Conservation (phyloP, 2,113 vertebrate genomes). For the Barbus barbus region DNA sequence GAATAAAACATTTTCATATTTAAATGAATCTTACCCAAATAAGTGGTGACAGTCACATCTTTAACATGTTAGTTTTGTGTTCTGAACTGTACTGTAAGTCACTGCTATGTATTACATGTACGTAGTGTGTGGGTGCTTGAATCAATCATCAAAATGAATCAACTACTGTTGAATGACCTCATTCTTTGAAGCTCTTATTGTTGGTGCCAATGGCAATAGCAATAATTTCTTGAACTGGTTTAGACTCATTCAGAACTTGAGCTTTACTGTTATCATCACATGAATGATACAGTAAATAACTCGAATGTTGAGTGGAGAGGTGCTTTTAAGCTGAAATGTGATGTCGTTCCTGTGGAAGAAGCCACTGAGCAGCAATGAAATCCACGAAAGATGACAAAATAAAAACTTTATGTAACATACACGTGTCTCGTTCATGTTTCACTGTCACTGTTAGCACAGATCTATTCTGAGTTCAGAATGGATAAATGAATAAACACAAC, state of each 20-base stretch:
- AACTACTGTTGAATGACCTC: slow-evolving; percentile 34
- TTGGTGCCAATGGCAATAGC: slow-evolving; percentile 47
- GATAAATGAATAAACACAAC: not conserved
- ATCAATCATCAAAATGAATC: slow-evolving; percentile 50
- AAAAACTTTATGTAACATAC: slow-evolving; percentile 24
- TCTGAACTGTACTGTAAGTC: not conserved
- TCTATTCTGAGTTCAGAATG: not conserved
- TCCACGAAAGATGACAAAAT: not conserved
- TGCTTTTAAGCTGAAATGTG: not conserved
- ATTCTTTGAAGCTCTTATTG: slow-evolving; percentile 9
- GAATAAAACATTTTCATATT: slow-evolving; percentile 11
- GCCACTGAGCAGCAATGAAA: no score
- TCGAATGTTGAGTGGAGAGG: not conserved
- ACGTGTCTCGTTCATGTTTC: not conserved
- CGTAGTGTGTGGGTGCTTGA: slow-evolving; percentile 34
- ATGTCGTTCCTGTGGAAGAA: not conserved
- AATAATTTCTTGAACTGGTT: slow-evolving; percentile 19
- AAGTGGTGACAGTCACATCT: not conserved
- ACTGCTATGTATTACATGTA: not conserved
- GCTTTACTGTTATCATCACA: not conserved
- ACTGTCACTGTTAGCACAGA: no score
- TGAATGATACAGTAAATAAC: not conserved
- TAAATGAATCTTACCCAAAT: not conserved
- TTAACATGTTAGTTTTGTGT: slow-evolving; percentile 4
- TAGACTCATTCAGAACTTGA: not conserved